A percentile compares a stretch with the other conserved stretches of the same genome.
Conservation (phyloP, 2,113 vertebrate species). For the Sander lucioperca region DNA sequence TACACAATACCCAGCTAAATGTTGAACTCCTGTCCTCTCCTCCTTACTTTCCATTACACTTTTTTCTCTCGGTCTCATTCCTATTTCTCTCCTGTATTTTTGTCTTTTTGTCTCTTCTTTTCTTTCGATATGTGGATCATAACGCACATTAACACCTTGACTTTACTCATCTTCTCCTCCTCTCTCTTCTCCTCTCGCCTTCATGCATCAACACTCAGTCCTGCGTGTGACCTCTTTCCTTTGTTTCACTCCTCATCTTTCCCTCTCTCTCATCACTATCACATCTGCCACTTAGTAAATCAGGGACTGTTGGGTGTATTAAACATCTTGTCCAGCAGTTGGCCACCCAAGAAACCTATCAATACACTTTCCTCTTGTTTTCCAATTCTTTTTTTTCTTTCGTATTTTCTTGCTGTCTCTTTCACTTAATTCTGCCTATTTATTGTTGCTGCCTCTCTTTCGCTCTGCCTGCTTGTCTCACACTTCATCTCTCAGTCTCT, state of each 20-base stretch:
- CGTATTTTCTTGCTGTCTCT: slow-evolving; percentile 26
- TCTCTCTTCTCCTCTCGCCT: slow-evolving; percentile 30
- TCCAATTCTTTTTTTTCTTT: not conserved
- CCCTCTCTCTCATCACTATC: slow-evolving; percentile 44
- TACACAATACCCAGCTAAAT: slow-evolving; percentile 57
- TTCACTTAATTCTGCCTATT: slow-evolving; percentile 49
- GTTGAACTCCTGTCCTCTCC: slow-evolving; percentile 55
- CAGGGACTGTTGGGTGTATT: slow-evolving; percentile 51
- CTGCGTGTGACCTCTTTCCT: slow-evolving; percentile 33
- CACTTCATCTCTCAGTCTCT: slow-evolving; percentile 66
- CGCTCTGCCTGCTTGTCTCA: slow-evolving; percentile 36
- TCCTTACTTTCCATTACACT: slow-evolving; percentile 39
- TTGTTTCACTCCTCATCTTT: slow-evolving; percentile 56
- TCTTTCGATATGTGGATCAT: slow-evolving; percentile 16
- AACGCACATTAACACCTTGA: slow-evolving; percentile 21
- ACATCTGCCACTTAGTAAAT: slow-evolving; percentile 52
- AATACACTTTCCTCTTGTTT: slow-evolving; percentile 24
- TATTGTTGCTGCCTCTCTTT: slow-evolving; percentile 42
- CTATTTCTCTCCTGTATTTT: slow-evolving; percentile 15
- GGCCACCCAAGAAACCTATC: slow-evolving; percentile 56
- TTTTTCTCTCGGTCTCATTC: slow-evolving; percentile 6
- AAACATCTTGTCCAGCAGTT: slow-evolving; percentile 45
- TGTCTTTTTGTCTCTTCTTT: slow-evolving; percentile 27
- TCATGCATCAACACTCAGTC: slow-evolving; percentile 57
- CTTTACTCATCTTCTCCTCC: slow-evolving; percentile 27